Evolutionary conservation across 2,113 vertebrate species (phyloP).

Genomic region (Archocentrus centrarchus): DNA sequence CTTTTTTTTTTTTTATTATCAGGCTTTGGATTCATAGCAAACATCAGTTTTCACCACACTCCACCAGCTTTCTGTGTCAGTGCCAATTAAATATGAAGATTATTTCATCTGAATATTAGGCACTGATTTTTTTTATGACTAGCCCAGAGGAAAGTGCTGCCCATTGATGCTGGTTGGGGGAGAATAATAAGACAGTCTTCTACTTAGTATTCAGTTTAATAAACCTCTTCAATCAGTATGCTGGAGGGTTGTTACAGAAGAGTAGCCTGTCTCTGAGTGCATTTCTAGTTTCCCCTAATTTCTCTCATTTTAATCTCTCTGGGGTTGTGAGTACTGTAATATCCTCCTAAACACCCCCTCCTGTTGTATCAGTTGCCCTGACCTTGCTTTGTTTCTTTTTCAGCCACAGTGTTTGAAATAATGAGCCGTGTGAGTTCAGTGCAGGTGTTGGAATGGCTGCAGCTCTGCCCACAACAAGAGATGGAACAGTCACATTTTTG

Average conservation of each 20-base stretch:
- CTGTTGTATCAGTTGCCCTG: slow-evolving; percentile 27
- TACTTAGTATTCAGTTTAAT: slow-evolving; percentile 55
- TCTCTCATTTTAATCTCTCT: slow-evolving; percentile 16
- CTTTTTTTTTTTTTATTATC: neutral
- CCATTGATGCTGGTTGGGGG: slow-evolving; percentile 21
- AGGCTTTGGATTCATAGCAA: neutral
- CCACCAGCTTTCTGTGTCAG: neutral
- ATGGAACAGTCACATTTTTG: slow-evolving; percentile 13
- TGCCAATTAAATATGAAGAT: slow-evolving; percentile 25
- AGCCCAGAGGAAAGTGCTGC: slow-evolving; percentile 27
- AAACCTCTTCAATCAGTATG: slow-evolving; percentile 48
- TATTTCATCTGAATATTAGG: slow-evolving; percentile 42
- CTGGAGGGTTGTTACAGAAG: slow-evolving; percentile 21
- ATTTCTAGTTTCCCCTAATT: slow-evolving; percentile 6
- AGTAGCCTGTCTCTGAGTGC: slow-evolving; percentile 11
- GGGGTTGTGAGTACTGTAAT: slow-evolving; percentile 29
- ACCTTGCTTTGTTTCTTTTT: slow-evolving; percentile 28
- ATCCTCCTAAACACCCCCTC: slow-evolving; percentile 26
- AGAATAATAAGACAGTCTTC: slow-evolving; percentile 32
- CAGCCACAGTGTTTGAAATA: slow-evolving; percentile 42
- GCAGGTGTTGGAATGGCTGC: slow-evolving; percentile 38
- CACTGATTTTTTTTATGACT: slow-evolving; percentile 36
- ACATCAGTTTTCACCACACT: neutral
- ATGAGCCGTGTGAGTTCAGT: slow-evolving; percentile 25
- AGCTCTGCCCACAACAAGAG: slow-evolving; percentile 11